Evolutionary conservation across 2,113 vertebrate species (phyloP), one percentile per base, ranked within the genome.

Genomic region (Mus pahari): DNA sequence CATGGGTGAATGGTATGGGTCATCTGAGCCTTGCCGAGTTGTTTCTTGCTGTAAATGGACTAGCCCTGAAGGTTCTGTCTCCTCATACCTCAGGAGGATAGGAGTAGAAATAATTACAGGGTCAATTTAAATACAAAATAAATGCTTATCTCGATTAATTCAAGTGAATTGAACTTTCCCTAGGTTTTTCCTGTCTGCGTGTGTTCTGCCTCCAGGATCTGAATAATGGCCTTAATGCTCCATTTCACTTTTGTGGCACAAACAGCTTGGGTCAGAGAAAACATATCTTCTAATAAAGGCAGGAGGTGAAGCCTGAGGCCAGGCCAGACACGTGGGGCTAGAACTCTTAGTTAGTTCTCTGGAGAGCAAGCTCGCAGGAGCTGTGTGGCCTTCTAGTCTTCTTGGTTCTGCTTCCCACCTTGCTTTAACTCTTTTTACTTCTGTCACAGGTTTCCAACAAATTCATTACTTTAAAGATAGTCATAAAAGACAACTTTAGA

Each of bases 91-190:
- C 77, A 33, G 39, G 88, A 92, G 81, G 75, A 68, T 42, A 75
- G 94, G 75, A 82, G 81, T 39, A 94, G 90, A 96, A 96, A 92
- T 62, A 96, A 96, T 96, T 97, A 94, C 24, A 78, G 92, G 92
- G 95, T 95, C 95, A 97, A 96, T 92, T 96, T 90, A 88, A 97
- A 96, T 88, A 90, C 95, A 97, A 94, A 96, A 94, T 82, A 94
- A 97, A 93, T 96, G 92, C n/a, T 92, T 89, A 95, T 97, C 94
- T 97, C 93, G 79, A 93, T 98, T 88, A 97, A 97, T 94, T 94
- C 81, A 86, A 70, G 92, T 12, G 86, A 97, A 91, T 90, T 93
- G 95, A 96, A 91, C 66, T 97, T 96, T 94, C 48, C 83, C 88
- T 70, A 45, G 75, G 45, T 92, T 97, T 97, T 97, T 83, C 66